These are phyloP conservation scores for Pavo muticus DNA, from an alignment of 2,113 vertebrate species.

Conservation along the genomic window DNA sequence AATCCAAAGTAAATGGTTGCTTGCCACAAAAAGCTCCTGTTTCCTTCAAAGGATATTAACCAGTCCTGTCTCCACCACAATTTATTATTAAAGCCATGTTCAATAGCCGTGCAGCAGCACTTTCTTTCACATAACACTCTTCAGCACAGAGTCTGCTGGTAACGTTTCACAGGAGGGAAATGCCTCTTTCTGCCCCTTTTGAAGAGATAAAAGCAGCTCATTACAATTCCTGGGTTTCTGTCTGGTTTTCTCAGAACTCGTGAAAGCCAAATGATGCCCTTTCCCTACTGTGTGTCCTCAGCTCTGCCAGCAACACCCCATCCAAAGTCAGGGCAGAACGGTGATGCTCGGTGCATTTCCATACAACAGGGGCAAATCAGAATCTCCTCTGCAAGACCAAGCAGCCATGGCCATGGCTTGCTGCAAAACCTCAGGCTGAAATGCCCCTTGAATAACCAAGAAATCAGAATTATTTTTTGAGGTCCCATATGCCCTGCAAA, in stretches of 20 bases:
- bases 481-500: not conserved
- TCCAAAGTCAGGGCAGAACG: not conserved
- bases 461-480: not conserved
- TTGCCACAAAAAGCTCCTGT: conserved; percentile 54
- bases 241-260: not conserved
- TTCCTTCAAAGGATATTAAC: conserved; percentile 66
- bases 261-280: not conserved
- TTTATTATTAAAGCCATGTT: conserved; percentile 54
- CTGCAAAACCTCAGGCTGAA: not conserved
- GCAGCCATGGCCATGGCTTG: fast-evolving
- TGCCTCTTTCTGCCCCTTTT: conserved; percentile 3
- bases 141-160: not conserved
- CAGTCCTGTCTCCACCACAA: conserved; percentile 44
- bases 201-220: not conserved
- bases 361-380: not conserved
- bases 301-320: not conserved
- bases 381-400: not conserved
- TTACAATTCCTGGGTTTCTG: not conserved
- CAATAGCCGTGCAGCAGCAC: not conserved
- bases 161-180: conserved; percentile 10
- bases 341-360: not conserved
- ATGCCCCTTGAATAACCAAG: not conserved
- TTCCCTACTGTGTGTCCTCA: not conserved
- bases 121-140: conserved; percentile 11
- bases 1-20: conserved; percentile 66